phyloP scores from a whole-genome alignment of 2,888 invertebrate genomes.

The Apotomis betuletana region DNA sequence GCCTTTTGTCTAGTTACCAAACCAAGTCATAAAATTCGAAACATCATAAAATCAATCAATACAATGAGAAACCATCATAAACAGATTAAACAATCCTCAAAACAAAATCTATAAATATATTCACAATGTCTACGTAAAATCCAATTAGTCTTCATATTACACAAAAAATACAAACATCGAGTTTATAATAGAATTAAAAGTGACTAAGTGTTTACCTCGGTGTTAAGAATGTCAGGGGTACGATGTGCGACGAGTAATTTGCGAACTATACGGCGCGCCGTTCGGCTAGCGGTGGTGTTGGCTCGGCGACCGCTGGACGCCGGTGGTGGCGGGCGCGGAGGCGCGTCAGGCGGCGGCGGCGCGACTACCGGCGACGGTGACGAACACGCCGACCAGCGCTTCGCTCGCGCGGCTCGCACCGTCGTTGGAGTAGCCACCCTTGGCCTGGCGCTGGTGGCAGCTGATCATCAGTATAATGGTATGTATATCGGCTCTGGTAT shows the following conservation, averaged over 20 bases:
- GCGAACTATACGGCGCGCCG: slow-evolving; percentile 50
- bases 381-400: slow-evolving; percentile 35
- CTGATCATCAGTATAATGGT: slow-evolving; percentile 73
- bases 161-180: background rate
- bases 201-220: background rate
- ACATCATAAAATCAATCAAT: background rate
- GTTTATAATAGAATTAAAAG: background rate
- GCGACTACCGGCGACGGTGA: slow-evolving; percentile 32
- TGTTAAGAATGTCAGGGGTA: slow-evolving; percentile 39
- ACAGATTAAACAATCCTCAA: background rate
- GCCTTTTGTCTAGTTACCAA: background rate
- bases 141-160: too few species aligned
- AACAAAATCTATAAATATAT: background rate
- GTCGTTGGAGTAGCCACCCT: slow-evolving; percentile 58
- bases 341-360: slow-evolving; percentile 42
- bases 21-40: too few species aligned
- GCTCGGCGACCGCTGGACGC: slow-evolving; percentile 45
- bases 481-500: slow-evolving; percentile 19
- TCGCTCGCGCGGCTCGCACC: slow-evolving; percentile 39
- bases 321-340: slow-evolving; percentile 43
- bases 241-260: slow-evolving; percentile 44
- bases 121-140: slow-evolving; percentile 14
- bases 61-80: too few species aligned
- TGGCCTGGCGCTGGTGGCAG: slow-evolving; percentile 69
- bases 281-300: slow-evolving; percentile 51